Evolutionary conservation across 2,888 invertebrate genomes (phyloP).

Genomic region (Platycheirus rosarum): DNA sequence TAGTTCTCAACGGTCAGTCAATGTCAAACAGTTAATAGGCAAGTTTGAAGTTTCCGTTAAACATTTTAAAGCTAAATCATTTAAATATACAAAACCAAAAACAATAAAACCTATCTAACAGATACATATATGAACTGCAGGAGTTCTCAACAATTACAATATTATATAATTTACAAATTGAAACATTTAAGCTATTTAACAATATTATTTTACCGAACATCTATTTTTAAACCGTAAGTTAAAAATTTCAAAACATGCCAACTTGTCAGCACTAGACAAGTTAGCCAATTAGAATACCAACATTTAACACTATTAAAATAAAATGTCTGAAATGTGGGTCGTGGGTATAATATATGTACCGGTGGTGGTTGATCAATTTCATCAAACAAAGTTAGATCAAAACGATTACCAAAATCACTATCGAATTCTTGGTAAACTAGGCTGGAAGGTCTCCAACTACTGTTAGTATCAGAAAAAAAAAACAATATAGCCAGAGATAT

Average conservation of each 20-base stretch:
- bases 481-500: conserved; percentile 4
- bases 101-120: conserved; percentile 11
- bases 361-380: conserved; percentile 87
- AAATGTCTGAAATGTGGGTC: conserved; percentile 82
- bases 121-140: background rate
- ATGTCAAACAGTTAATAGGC: conserved; percentile 16
- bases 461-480: conserved; percentile 74
- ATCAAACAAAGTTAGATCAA: conserved; percentile 85
- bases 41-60: conserved; percentile 12
- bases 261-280: conserved; percentile 43
- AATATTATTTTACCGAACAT: conserved; percentile 59
- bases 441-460: conserved; percentile 86
- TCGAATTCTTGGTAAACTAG: conserved; percentile 85
- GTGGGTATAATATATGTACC: conserved; percentile 88
- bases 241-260: conserved; percentile 61
- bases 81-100: conserved; percentile 15
- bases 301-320: conserved; percentile 71
- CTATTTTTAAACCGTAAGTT: conserved; percentile 40
- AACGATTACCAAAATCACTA: conserved; percentile 78
- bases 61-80: conserved; percentile 23
- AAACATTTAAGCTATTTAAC: conserved; percentile 17
- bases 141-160: conserved; percentile 28
- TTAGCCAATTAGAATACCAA: conserved; percentile 55
- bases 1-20: conserved; percentile 1
- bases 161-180: conserved; percentile 40